Evolutionary conservation across 2,113 vertebrate species (phyloP), one percentile per base, ranked within the genome.

Genomic region (Syngnathus scovelli): DNA sequence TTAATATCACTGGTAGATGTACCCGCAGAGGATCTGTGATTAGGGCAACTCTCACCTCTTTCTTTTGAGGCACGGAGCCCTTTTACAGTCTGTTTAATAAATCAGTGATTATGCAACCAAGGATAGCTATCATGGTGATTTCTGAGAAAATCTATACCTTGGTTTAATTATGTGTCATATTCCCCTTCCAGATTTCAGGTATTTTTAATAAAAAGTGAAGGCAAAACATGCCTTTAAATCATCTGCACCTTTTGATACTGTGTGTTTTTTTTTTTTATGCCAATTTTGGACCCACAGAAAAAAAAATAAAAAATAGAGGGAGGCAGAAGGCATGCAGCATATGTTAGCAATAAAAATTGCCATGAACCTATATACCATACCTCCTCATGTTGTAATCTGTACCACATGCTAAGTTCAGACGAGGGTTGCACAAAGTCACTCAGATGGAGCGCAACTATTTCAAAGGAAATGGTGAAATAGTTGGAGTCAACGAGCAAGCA

Each of bases 341-440:
- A 55, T 89, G 87, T 81, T 86, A 79, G 75, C 63, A 83, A 89
- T 90, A 87, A 87, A 82, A 84, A 67, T 75, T 70, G 74, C 69
- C 83, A 84, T 63, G 70, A 76, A 65, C 44, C 55, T 79, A 79
- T 77, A 69, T 43, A 63, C 78, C 78, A 70, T 73, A 88, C 85
- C 85, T 88, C 86, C 83, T 82, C 78, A 69, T 66, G 48, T 70
- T 64, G 73, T 88, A 89, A 92, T 87, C 71, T 78, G 74, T 75
- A 71, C 88, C 90, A 88, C 72, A 84, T 90, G 88, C 77, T 43
- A 61, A 44, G 62, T 77, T 73, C 74, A 81, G 70, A 62, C 64
- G 61, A 64, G 77, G 76, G 79, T 77, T 85, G 81, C 74, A 77
- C 61, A 71, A 75, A 79, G 69, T 72, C 64, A 48, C 63, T 72